Evolutionary conservation across 1,140 invertebrate species (phyloP), one percentile per base, ranked within the genome.

Genomic region (Papilio polytes): DNA sequence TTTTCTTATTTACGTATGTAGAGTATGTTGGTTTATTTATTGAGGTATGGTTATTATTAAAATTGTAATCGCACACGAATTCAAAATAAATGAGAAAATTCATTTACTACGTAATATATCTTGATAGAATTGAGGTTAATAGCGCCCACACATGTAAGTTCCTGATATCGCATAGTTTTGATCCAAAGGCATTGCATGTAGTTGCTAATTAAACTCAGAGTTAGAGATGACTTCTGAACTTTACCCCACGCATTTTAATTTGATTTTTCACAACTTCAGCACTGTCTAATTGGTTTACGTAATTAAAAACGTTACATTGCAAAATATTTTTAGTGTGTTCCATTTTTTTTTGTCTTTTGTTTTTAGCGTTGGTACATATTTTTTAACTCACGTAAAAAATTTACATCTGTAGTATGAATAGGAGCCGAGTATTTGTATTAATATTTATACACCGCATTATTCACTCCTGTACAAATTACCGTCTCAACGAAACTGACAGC

Each of bases 401-500:
- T n/a, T 18, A 56, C 53, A 56, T 56, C 20, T 20, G 3, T 56
- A 18, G 53, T 56, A 8, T 4, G 8, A 20, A 56, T 56, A 18
- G 3, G 53, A 56, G 15, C 13, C 48, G 48, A 51, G 48, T 4
- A 15, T 9, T 59, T 22, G 22, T 70, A 70, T 31, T 70, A 70
- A 15, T 36, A 70, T 70, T 70, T 70, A 70, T 36, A 31, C 31
- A 31, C 26, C 72, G 20, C 46, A 76, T 53, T 51, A 76, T 76
- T 76, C 12, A 76, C 74, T 76, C n/a, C 44, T 51, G 8, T 51
- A 76, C 13, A 46, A 48, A 51, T 76, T 48, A 13, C 41, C 46
- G 10, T 76, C 41, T 48, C 13, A 46, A 51, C 74, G 22, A 53
- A 74, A 76, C 41, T 46, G 31, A 63, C 59, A 63, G 36, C 41